Evolutionary conservation across 2,113 vertebrate species (phyloP), one percentile per base, ranked within the genome.

Genomic region (Agapornis roseicollis): DNA sequence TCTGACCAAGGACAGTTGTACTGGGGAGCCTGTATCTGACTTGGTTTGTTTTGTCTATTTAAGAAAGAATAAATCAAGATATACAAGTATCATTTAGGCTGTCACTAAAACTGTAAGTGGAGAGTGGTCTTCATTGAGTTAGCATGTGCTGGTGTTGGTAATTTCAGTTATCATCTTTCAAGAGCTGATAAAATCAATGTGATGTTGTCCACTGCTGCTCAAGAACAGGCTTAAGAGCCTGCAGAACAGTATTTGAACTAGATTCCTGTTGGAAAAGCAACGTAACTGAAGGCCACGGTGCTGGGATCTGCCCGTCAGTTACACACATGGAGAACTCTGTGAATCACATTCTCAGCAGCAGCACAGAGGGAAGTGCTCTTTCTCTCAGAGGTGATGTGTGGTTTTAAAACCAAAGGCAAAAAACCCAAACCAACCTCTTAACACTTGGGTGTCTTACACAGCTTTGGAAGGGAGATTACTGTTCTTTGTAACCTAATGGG

Each of bases 171-270:
- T 85, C 73, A 37, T 60, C 27, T 80, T 93, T 73, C 9, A 56
- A 47, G 31, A 66, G 56, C 56, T 58, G 33, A 23, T 23, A 56
- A 69, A 77, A 58, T 58, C n/a, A 13, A 25, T 20, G 41, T 47
- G 68, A 18, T 41, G 10, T 3, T 80, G 50, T 46, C 60, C 47
- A 58, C 0, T 0, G 0, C 68, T 52, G 39, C 31, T 16, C 66
- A 63, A 84, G 22, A 39, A 65, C 70, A 55, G 49, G 47, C 46
- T 8, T 1, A 4, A 33, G 25, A 80, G 4, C 28, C 42, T 74
- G 23, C 47, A 69, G 49, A 89, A 61, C 7, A 16, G 28, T 17
- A 22, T 70, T 89, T 90, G 33, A 0, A 35, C 29, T 61, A 81
- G 6, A 27, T 37, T 85, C 82, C n/a, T 88, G 2, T 33, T 83